Evolutionary conservation across 2,888 invertebrate genomes (phyloP).

Genomic region (Crematogaster levior): DNA sequence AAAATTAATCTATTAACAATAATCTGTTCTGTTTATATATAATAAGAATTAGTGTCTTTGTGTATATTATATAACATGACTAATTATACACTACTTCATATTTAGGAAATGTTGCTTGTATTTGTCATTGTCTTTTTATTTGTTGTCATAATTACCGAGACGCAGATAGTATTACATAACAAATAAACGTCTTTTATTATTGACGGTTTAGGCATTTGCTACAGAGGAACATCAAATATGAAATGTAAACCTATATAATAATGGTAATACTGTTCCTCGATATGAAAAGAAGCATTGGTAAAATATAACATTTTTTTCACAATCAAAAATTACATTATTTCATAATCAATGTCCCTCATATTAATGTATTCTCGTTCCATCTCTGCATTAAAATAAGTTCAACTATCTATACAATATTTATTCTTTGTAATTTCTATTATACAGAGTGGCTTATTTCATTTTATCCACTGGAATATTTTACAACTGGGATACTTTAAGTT

Average conservation of each 20-base stretch:
- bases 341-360: conserved; percentile 46
- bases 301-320: conserved; percentile 25
- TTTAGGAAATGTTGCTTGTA: conserved; percentile 58
- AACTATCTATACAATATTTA: conserved; percentile 46
- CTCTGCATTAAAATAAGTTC: conserved; percentile 39
- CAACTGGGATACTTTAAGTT: no score
- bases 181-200: conserved; percentile 45
- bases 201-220: conserved; percentile 30
- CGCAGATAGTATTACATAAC: conserved; percentile 49
- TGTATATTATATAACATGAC: conserved; percentile 42
- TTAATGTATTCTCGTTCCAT: conserved; percentile 40
- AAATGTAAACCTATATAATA: conserved; percentile 32
- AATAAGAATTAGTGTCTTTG: conserved; percentile 47
- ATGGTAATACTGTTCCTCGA: background rate
- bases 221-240: conserved; percentile 57
- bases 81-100: conserved; percentile 72
- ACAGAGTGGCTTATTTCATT: no score
- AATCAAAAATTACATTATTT: conserved; percentile 45
- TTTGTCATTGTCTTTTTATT: conserved; percentile 53
- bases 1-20: conserved; percentile 21
- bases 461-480: no score
- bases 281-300: conserved; percentile 5
- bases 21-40: conserved; percentile 1
- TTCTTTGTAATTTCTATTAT: conserved; percentile 23
- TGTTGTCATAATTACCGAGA: conserved; percentile 56